Percentiles rank a stretch among this genome's conserved stretches.
Evolutionary conservation across 2,113 vertebrate genomes (phyloP).

Genomic region (Rallus limicola): DNA sequence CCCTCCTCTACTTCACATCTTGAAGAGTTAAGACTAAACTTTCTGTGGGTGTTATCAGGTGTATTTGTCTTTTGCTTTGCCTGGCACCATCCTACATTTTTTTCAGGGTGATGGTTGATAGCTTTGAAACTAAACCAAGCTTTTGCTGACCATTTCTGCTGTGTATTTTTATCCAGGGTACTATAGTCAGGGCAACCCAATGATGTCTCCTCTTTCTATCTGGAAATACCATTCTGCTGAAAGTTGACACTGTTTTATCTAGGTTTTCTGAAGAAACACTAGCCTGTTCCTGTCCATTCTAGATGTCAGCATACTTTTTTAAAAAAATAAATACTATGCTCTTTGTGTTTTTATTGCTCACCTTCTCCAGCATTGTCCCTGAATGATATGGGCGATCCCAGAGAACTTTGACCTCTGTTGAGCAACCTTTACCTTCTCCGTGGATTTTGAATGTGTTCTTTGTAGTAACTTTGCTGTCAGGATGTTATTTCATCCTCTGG

Average conservation of each 20-base stretch:
- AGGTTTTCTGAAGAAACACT: not conserved
- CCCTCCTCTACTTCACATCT: not conserved
- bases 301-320: not conserved
- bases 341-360: not conserved
- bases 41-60: not conserved
- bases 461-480: conserved; percentile 3
- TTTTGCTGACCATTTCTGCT: not conserved
- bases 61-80: not conserved
- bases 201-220: not conserved
- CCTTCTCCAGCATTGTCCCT: not conserved
- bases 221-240: not conserved
- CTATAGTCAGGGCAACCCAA: not conserved
- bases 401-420: not conserved
- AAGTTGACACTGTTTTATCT: conserved; percentile 24
- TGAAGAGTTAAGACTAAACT: not conserved
- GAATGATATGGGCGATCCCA: not conserved
- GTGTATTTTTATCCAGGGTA: not conserved
- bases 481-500: conserved; percentile 62
- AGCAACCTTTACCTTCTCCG: conserved; percentile 3
- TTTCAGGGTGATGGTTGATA: not conserved
- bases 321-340: not conserved
- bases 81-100: not conserved
- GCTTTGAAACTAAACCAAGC: conserved; percentile 18
- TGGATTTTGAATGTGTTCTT: conserved; percentile 52
- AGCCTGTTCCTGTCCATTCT: not conserved